Evolutionary conservation across 2,888 invertebrate genomes (phyloP), one percentile per base, ranked within the genome.

Genomic region (Corbicula japonica): DNA sequence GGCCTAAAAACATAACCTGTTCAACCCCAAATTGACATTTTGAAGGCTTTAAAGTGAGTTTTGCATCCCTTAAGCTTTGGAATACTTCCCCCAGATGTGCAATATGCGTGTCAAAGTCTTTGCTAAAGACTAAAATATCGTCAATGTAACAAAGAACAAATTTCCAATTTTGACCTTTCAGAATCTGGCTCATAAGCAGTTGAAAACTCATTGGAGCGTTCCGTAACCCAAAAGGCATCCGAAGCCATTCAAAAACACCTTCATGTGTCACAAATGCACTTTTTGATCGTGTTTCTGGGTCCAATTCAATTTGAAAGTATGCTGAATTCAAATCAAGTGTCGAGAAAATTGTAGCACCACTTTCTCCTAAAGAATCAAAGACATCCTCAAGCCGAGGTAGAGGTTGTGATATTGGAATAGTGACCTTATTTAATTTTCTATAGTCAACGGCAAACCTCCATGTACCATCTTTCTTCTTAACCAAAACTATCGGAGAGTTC

Each of bases 141-240:
- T 87, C 87, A 10, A 84, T 60, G 50, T 87, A 87, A 23, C 79
- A 72, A 10, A 86, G 35, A 0, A 72, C 71, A 52, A 56, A 78
- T 68, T 85, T 82, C 79, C 82, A 87, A n/a, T 82, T 73, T 28
- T 86, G 34, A 10, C 69, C 65, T 23, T 74, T 21, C 10, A 86
- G 58, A 10, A 83, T 68, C 5, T 61, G 46, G 10, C 68, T 30
- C 75, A 86, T 84, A 1, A 83, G 44, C 1, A 61, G 48, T 58
- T 82, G 76, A 61, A 85, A 86, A 21, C 70, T 34, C 54, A 74
- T 75, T 2, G 81, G 74, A 1, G 79, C 75, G 70, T 86, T 83
- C 52, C 58, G 75, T 2, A 86, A 66, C 10, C 86, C 85, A 72
- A 85, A 86, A 1, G 84, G 80, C 62, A 85, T n/a, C n/a, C n/a